Percentiles rank a stretch among this genome's conserved stretches.
Conservation (phyloP, 92 coral and sea anemone species). For the Phenganax subtilis region DNA sequence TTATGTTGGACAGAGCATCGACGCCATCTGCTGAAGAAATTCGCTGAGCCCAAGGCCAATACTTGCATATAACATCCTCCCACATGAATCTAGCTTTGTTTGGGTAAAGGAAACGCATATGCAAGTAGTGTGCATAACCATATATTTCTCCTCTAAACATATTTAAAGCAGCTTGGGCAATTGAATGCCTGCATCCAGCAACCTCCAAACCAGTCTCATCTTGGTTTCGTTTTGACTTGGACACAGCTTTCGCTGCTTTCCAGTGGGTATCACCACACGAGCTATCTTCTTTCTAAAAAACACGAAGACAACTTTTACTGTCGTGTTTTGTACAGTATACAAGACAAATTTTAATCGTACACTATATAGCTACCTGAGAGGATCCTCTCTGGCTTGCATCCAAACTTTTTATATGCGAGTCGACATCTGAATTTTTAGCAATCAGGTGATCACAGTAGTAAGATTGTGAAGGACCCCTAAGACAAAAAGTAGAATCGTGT, state of each 20-base stretch:
- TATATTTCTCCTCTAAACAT: constrained; percentile 50
- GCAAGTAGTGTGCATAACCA: constrained; percentile 49
- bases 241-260: constrained; percentile 42
- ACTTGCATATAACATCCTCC: constrained; percentile 42
- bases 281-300: constrained; percentile 20
- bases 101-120: constrained; percentile 38
- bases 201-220: constrained; percentile 54
- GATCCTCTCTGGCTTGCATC: too few relatives aligned
- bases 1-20: constrained; percentile 25
- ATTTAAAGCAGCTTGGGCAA: constrained; percentile 48
- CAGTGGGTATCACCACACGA: constrained; percentile 52
- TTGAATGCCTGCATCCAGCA: constrained; percentile 41
- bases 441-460: too few relatives aligned
- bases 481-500: too few relatives aligned
- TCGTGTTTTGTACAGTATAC: neutral
- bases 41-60: constrained; percentile 50
- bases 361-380: too few relatives aligned
- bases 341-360: too few relatives aligned
- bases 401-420: too few relatives aligned
- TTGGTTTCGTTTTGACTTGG: constrained; percentile 42
- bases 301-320: neutral
- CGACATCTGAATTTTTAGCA: too few relatives aligned
- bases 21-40: constrained; percentile 4
- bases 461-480: too few relatives aligned
- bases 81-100: constrained; percentile 34